phyloP scores from a whole-genome alignment of 1,140 invertebrate genomes.

The Matsumurasca onukii region DNA sequence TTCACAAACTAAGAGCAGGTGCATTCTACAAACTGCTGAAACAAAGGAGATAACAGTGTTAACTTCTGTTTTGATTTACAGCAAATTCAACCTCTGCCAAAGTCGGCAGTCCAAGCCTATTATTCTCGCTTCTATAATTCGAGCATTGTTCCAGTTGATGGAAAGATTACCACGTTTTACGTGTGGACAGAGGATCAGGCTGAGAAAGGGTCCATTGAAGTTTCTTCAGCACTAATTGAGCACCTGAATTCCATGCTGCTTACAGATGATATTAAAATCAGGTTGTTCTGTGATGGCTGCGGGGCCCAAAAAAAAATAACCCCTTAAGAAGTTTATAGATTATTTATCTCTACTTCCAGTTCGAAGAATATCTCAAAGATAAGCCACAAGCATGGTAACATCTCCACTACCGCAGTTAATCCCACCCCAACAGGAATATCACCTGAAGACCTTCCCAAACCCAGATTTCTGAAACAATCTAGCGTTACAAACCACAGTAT shows the following conservation, averaged over 20 bases:
- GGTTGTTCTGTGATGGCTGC: conserved; percentile 14
- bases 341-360: too few relatives aligned
- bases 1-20: background rate
- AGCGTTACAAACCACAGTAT: too few relatives aligned
- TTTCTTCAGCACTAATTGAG: conserved; percentile 42
- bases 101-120: conserved; percentile 34
- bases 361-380: too few relatives aligned
- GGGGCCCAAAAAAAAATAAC: conserved; percentile 19
- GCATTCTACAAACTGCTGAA: background rate
- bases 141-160: conserved; percentile 31
- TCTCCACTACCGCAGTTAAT: too few relatives aligned
- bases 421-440: too few relatives aligned
- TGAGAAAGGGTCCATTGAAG: conserved; percentile 44
- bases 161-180: conserved; percentile 35
- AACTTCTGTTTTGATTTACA: conserved; percentile 34
- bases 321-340: too few relatives aligned
- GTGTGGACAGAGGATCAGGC: conserved; percentile 43
- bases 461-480: too few relatives aligned
- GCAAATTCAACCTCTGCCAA: conserved; percentile 36
- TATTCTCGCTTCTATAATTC: conserved; percentile 46
- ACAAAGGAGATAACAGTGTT: background rate
- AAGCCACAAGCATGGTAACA: too few relatives aligned
- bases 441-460: too few relatives aligned
- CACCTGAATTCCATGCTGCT: conserved; percentile 9
- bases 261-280: background rate